Conservation (phyloP, 2,888 invertebrate species). For the Alloplasta piceator region DNA sequence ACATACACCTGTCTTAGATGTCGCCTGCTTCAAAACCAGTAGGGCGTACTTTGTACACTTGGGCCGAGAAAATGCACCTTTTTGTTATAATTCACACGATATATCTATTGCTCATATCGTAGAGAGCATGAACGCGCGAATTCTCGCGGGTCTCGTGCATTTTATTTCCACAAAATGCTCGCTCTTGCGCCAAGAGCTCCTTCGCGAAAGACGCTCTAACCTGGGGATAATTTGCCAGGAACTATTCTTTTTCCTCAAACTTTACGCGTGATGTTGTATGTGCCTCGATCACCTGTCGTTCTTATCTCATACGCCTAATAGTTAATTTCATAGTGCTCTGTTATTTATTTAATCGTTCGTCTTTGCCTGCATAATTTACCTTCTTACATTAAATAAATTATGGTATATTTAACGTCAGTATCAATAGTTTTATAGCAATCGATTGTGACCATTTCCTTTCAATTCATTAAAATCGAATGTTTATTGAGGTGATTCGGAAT, state of each 20-base stretch:
- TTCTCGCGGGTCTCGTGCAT: conserved; percentile 73
- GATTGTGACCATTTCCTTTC: too few species aligned
- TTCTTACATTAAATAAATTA: too few species aligned
- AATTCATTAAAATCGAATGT: too few species aligned
- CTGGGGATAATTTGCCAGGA: conserved; percentile 50
- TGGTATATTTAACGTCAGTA: too few species aligned
- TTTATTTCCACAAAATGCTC: conserved; percentile 66
- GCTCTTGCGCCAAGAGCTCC: conserved; percentile 53
- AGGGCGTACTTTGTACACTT: background rate
- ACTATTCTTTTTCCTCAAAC: conserved; percentile 43
- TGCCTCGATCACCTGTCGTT: conserved; percentile 47
- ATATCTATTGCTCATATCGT: conserved; percentile 34
- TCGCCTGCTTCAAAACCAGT: background rate
- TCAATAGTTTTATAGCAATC: too few species aligned
- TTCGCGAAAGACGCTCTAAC: conserved; percentile 43
- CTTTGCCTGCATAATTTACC: too few species aligned
- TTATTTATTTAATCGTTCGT: conserved; percentile 10
- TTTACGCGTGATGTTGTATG: background rate
- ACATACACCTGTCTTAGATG: conserved; percentile 2
- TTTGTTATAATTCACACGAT: background rate
- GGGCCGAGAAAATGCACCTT: too few species aligned
- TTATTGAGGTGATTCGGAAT: too few species aligned
- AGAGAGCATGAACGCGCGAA: conserved; percentile 53
- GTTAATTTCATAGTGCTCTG: conserved; percentile 23
- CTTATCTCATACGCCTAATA: conserved; percentile 41